Percentiles rank a stretch among this genome's conserved stretches.
These are phyloP conservation scores for Nestor notabilis DNA, from an alignment of 2,113 vertebrate species.

Conservation along the genomic window DNA sequence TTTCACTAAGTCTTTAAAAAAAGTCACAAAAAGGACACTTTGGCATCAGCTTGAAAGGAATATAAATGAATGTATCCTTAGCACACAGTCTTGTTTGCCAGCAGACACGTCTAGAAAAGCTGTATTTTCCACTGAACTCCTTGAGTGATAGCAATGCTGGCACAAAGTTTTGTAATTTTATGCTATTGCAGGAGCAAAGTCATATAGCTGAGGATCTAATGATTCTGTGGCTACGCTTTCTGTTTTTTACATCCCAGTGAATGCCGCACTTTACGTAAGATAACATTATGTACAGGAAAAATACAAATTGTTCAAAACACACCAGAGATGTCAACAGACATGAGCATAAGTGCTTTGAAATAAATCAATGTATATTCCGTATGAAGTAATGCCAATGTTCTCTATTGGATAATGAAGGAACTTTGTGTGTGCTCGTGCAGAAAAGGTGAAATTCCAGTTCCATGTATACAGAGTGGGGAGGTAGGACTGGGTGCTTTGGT, in stretches of 20 bases:
- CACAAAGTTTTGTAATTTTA: background rate
- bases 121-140: background rate
- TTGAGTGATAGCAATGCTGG: fast-evolving
- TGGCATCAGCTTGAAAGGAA: background rate
- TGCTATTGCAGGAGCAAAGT: background rate
- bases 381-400: background rate
- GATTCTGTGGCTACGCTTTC: background rate
- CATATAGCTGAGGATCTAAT: background rate
- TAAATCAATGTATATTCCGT: background rate
- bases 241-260: background rate
- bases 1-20: background rate
- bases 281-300: background rate
- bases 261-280: background rate
- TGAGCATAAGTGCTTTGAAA: background rate
- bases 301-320: background rate
- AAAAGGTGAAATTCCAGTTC: background rate
- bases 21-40: background rate
- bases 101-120: background rate
- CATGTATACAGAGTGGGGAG: background rate
- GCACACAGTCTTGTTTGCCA: background rate
- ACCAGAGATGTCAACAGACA: background rate
- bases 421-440: background rate
- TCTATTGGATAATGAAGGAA: background rate
- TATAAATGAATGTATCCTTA: background rate
- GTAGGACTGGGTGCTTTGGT: background rate